A percentile compares a stretch with the other conserved stretches of the same genome.
phyloP scores from a whole-genome alignment of 2,888 invertebrate species.

The Cotesia congregata region DNA sequence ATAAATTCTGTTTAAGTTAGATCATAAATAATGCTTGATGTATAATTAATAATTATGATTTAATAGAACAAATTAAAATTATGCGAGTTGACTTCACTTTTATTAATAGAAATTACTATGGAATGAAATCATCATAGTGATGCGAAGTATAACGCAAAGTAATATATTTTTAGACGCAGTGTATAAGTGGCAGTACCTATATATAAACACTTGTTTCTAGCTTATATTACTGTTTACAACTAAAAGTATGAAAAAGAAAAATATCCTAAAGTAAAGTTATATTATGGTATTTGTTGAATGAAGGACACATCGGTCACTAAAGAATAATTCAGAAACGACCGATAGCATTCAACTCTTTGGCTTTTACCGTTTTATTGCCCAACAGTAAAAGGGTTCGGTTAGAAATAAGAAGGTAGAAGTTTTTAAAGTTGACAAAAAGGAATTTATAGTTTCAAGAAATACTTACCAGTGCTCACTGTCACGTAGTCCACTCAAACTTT shows the following conservation, averaged over 20 bases:
- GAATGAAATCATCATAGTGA: too few species aligned
- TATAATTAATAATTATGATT: too few species aligned
- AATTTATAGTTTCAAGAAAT: not conserved
- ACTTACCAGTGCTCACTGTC: not conserved
- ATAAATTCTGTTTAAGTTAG: too few species aligned
- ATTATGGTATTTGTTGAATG: constrained; percentile 11
- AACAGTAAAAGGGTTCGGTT: constrained; percentile 53
- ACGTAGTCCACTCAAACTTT: too few species aligned
- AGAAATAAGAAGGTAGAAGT: constrained; percentile 10
- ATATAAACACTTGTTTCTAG: too few species aligned
- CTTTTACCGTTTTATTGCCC: constrained; percentile 59
- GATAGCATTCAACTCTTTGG: constrained; percentile 54
- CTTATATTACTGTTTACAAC: constrained; percentile 19
- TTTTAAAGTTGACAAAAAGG: not conserved
- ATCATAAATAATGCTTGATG: too few species aligned
- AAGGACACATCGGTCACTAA: constrained; percentile 45
- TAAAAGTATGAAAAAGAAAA: not conserved
- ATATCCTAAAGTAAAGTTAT: not conserved
- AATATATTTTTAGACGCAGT: too few species aligned
- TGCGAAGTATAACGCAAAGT: too few species aligned
- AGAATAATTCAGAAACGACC: constrained; percentile 44
- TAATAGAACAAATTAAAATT: too few species aligned
- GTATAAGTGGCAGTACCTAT: too few species aligned
- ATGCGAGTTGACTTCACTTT: too few species aligned
- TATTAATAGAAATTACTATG: too few species aligned